Evolutionary conservation across 2,113 vertebrate species (phyloP).

Genomic region (Mobula birostris): DNA sequence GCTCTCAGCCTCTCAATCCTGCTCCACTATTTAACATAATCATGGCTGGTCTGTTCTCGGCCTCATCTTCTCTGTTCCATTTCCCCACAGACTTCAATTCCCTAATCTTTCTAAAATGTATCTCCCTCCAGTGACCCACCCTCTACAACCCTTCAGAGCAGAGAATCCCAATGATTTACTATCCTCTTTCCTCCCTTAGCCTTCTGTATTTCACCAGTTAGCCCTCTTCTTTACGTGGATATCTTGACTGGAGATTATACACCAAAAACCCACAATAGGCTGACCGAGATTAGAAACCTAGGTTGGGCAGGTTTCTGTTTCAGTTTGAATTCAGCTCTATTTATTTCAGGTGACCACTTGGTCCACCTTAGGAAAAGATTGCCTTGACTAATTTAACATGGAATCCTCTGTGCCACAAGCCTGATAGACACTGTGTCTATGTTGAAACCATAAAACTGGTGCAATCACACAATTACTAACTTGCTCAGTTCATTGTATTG

Average conservation of each 20-base stretch:
- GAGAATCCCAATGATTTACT: too few relatives aligned
- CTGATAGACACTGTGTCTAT: not conserved
- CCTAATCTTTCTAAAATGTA: too few relatives aligned
- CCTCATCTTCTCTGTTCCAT: too few relatives aligned
- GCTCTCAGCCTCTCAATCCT: too few relatives aligned
- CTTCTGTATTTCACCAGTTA: not conserved
- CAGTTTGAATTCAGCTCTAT: not conserved
- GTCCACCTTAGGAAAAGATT: not conserved
- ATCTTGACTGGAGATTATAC: not conserved
- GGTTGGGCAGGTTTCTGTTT: not conserved
- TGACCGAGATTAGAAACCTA: not conserved
- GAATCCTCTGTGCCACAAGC: not conserved
- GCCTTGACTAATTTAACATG: not conserved
- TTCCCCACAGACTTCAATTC: too few relatives aligned
- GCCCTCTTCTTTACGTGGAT: not conserved
- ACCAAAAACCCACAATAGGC: not conserved
- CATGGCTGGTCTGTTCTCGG: too few relatives aligned
- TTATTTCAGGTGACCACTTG: not conserved
- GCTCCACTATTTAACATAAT: too few relatives aligned
- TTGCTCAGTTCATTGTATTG: not conserved
- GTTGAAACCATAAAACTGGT: not conserved
- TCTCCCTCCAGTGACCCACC: too few relatives aligned
- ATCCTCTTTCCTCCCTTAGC: not conserved
- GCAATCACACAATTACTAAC: not conserved
- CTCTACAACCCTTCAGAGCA: too few relatives aligned